Evolutionary conservation across 2,797 vertebrate species (phyloP).

Genomic region (Discoglossus pictus): DNA sequence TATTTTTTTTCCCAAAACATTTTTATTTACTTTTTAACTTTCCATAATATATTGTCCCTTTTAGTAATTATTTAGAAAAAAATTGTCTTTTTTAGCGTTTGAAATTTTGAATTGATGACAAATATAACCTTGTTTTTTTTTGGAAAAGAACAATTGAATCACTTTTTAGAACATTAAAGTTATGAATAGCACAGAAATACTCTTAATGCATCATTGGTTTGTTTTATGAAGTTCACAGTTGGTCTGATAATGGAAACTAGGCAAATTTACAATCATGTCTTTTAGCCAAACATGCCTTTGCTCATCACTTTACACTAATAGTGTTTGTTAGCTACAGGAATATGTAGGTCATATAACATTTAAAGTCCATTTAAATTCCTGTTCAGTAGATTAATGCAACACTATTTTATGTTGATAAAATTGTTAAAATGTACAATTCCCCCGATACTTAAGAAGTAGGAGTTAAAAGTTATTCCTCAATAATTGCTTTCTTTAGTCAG

Average conservation of each 20-base stretch:
- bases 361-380: constrained; percentile 57
- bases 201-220: constrained; percentile 37
- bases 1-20: too few species aligned
- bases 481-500: constrained; percentile 47
- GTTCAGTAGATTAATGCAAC: constrained; percentile 53
- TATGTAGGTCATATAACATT: constrained; percentile 50
- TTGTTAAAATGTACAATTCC: constrained; percentile 44
- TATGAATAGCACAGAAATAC: constrained; percentile 51
- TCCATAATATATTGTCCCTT: too few species aligned
- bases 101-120: constrained; percentile 1
- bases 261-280: constrained; percentile 50
- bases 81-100: too few species aligned
- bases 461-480: constrained; percentile 30
- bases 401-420: constrained; percentile 45
- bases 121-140: constrained; percentile 35
- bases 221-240: constrained; percentile 51
- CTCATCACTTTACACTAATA: constrained; percentile 57
- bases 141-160: constrained; percentile 33
- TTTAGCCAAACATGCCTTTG: constrained; percentile 42
- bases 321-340: constrained; percentile 35
- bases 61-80: too few species aligned
- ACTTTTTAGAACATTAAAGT: constrained; percentile 49
- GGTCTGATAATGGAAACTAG: constrained; percentile 39
- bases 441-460: constrained; percentile 38
- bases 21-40: too few species aligned